phyloP scores from a whole-genome alignment of 2,888 invertebrate species.

The Plebejus anna region DNA sequence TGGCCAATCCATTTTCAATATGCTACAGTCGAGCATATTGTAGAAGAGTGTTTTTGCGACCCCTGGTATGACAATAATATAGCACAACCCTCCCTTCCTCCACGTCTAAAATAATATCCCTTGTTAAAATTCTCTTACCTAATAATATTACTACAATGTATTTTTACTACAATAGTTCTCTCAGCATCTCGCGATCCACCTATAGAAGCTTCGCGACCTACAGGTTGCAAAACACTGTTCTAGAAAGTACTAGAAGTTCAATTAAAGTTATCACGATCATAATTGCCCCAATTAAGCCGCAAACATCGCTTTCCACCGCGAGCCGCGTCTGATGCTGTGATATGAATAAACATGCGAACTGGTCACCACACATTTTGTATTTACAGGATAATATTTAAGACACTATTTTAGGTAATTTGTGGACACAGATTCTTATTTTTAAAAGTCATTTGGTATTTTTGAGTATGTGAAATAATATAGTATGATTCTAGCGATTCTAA shows the following conservation, averaged over 20 bases:
- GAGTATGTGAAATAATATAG: no score
- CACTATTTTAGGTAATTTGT: not conserved
- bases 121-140: no score
- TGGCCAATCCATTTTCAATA: not conserved
- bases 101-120: no score
- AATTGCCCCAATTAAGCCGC: constrained; percentile 23
- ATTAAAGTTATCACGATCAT: constrained; percentile 23
- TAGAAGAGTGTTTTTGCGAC: no score
- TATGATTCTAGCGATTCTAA: no score
- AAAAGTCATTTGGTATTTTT: no score
- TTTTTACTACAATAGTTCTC: not conserved
- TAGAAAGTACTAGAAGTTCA: constrained; percentile 14
- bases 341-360: constrained; percentile 18
- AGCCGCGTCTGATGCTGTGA: constrained; percentile 14
- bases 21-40: not conserved
- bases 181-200: no score
- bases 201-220: no score
- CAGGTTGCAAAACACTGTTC: not conserved
- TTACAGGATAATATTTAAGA: not conserved
- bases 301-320: constrained; percentile 19
- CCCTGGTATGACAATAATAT: no score
- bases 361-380: not conserved
- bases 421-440: not conserved
- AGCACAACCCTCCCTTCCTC: no score
- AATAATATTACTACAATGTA: no score